Base-by-base conservation (phyloP, 2,888 invertebrate genomes). In the Zhuqinia jingwanae region DNA sequence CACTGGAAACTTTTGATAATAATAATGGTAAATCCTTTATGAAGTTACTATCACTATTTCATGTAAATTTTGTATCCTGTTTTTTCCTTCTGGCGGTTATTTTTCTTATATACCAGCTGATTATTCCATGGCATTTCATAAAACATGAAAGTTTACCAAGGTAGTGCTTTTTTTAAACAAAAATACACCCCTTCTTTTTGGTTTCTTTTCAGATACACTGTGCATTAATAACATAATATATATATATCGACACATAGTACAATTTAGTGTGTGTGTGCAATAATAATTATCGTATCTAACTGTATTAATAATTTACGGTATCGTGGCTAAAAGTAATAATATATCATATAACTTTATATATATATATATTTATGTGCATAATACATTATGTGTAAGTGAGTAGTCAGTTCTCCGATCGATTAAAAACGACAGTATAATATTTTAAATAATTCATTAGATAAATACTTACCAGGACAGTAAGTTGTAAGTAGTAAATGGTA, bases 151-250 rank as follows among this genome's bases (percentile, higher is more conserved):
- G n/a, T n/a, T n/a, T n/a, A n/a, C n/a, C 36, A 36, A 6, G 3
- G 36, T 6, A 36, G 8, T 36, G 8, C 36, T 36, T 36, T 36
- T 36, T 36, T 56, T 20, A n/a, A 17, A 56, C 13, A 17, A 56
- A 56, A 20, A 56, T 17, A 36, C 60, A 25, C 27, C 25, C 27
- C 60, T 42, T 42, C 20, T 20, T 20, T 17, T 65, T 65, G 17
- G 42, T 17, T 65, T 65, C 17, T 20, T n/a, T n/a, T 65, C 63
- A 36, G 42, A 65, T 65, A 65, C 65, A 20, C 65, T 65, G 36
- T 65, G 65, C 20, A 65, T 65, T n/a, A 42, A 25, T 25, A 30
- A 15, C 2, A 13, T 63, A 30, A 63, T 11, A 25, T 25, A 22
- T 58, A 25, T 22, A 11, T 11, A 25, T 3, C 13, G 25, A 20